Evolutionary conservation across 2,888 invertebrate species (phyloP).

Genomic region (Lysandra coridon): DNA sequence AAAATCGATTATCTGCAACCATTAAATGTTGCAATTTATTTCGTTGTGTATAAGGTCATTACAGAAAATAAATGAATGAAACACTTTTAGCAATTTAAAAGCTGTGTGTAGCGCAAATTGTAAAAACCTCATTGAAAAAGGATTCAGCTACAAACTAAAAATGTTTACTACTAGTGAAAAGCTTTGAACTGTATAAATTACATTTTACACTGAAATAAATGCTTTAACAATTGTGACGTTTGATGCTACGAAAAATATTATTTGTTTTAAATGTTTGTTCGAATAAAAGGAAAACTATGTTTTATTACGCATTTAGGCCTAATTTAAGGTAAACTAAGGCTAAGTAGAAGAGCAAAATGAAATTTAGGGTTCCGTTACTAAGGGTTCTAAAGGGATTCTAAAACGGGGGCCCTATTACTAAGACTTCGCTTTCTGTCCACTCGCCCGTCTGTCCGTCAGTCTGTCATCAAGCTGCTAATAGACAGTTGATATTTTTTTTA

Average conservation of each 20-base stretch:
- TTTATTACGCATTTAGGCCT: no score
- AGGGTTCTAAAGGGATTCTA: no score
- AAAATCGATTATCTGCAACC: neutral
- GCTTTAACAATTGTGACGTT: neutral
- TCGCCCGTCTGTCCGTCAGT: no score
- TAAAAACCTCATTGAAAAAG: conserved; percentile 16
- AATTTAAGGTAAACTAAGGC: no score
- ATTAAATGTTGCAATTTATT: neutral
- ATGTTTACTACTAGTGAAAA: conserved; percentile 10
- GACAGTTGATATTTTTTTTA: no score
- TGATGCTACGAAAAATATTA: neutral
- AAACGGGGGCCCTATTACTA: no score
- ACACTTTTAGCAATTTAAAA: conserved; percentile 3
- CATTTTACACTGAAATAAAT: neutral
- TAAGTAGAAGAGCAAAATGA: no score
- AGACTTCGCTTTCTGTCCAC: no score
- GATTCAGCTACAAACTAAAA: conserved; percentile 5
- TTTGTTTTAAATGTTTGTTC: neutral
- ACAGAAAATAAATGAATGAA: conserved; percentile 12
- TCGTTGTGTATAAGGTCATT: neutral
- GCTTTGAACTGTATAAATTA: conserved; percentile 1
- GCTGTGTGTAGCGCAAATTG: conserved; percentile 4
- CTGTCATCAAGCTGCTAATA: no score
- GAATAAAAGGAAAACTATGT: no score
- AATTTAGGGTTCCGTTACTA: no score